These are phyloP conservation scores for Drosophila leontia DNA, from an alignment of 1,140 invertebrate species.

Conservation along the genomic window DNA sequence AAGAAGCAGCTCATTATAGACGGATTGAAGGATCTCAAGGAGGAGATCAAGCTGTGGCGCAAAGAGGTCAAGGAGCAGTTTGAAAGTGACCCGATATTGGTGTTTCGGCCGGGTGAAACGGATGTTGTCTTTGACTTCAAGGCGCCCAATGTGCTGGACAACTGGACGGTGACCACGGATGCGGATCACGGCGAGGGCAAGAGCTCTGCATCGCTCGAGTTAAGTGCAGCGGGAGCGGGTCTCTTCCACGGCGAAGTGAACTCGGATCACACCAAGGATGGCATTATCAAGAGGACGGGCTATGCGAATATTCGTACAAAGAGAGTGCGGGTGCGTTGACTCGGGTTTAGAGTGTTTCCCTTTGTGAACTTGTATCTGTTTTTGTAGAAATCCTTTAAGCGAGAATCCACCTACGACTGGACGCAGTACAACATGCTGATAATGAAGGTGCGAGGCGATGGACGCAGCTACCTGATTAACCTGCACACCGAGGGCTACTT, in stretches of 20 bases:
- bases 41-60: slow-evolving; percentile 88
- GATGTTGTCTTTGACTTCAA: slow-evolving; percentile 90
- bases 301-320: slow-evolving; percentile 92
- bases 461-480: slow-evolving; percentile 93
- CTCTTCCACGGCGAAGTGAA: slow-evolving; percentile 91
- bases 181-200: slow-evolving; percentile 92
- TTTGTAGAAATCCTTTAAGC: slow-evolving; percentile 92
- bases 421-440: slow-evolving; percentile 92
- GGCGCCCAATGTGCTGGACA: slow-evolving; percentile 87
- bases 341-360: background rate
- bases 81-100: slow-evolving; percentile 87
- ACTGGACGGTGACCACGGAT: slow-evolving; percentile 92
- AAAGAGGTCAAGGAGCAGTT: slow-evolving; percentile 89
- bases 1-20: slow-evolving; percentile 86
- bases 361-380: background rate
- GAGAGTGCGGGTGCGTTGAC: slow-evolving; percentile 87
- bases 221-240: slow-evolving; percentile 89
- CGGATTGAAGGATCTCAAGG: slow-evolving; percentile 88
- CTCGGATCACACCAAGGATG: slow-evolving; percentile 91
- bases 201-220: slow-evolving; percentile 88
- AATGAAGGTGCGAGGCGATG: slow-evolving; percentile 95
- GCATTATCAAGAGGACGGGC: slow-evolving; percentile 89
- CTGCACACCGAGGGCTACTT: slow-evolving; percentile 89
- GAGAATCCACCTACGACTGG: slow-evolving; percentile 90
- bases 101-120: slow-evolving; percentile 88